Evolutionary conservation across 2,888 invertebrate species (phyloP).

Genomic region (Iselma pallidipennis): DNA sequence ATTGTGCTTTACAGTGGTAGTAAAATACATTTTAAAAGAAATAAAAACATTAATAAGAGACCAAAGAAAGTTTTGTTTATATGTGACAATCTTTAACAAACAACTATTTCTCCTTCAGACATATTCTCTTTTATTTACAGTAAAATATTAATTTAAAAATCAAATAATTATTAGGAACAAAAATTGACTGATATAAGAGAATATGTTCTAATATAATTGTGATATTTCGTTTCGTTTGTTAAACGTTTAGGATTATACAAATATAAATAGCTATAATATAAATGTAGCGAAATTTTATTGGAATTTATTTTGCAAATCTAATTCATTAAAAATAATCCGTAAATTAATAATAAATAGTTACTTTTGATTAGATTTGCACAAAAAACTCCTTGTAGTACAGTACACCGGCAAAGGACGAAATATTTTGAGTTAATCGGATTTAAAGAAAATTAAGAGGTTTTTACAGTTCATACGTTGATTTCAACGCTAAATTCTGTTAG

Average conservation of each 20-base stretch:
- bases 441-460: background rate
- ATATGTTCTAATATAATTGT: constrained; percentile 20
- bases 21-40: no score
- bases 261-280: constrained; percentile 9
- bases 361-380: background rate
- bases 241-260: background rate
- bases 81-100: background rate
- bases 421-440: background rate
- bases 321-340: background rate
- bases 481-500: no score
- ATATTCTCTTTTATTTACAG: background rate
- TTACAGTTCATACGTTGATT: no score
- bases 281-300: constrained; percentile 6
- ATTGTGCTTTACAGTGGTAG: background rate
- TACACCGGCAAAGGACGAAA: background rate
- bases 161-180: no score
- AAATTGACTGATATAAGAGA: constrained; percentile 10
- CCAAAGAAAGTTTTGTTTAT: background rate
- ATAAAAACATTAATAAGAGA: no score
- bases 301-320: constrained; percentile 7
- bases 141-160: no score
- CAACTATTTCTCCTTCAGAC: background rate
- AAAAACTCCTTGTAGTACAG: background rate
- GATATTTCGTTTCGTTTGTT: constrained; percentile 15
- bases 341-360: no score